These are phyloP conservation scores for Euproctis similis DNA, from an alignment of 2,888 invertebrate genomes.

Conservation along the genomic window DNA sequence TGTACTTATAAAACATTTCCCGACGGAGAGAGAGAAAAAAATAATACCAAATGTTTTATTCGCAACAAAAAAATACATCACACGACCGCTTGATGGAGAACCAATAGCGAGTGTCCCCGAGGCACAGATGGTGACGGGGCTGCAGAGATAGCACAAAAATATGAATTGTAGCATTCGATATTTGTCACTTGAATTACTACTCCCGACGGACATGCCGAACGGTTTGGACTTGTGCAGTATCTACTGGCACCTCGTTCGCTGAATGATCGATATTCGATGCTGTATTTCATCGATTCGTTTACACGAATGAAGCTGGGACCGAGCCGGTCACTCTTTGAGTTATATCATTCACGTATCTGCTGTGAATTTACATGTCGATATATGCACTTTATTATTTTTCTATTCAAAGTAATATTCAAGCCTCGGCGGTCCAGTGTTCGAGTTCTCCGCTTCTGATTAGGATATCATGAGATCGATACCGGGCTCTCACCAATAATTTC, in stretches of 20 bases:
- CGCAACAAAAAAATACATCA: conserved; percentile 73
- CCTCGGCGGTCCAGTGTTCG: no score
- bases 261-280: conserved; percentile 55
- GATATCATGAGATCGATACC: no score
- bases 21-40: no score
- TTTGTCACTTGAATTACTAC: conserved; percentile 76
- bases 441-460: no score
- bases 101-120: conserved; percentile 66
- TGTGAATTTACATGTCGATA: no score
- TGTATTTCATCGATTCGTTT: conserved; percentile 32
- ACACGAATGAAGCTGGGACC: conserved; percentile 14
- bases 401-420: no score
- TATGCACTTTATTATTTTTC: no score
- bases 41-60: conserved; percentile 68
- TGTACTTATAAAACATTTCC: conserved; percentile 70
- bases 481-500: no score
- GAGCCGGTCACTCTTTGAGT: conserved; percentile 17
- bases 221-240: conserved; percentile 51
- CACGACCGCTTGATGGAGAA: conserved; percentile 69
- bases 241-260: conserved; percentile 65
- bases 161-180: conserved; percentile 74
- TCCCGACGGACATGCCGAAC: conserved; percentile 61
- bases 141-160: conserved; percentile 74
- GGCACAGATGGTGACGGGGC: conserved; percentile 71
- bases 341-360: conserved; percentile 20